Percentiles rank a stretch among this genome's conserved stretches.
Evolutionary conservation across 2,113 vertebrate genomes (phyloP).

Genomic region (Climacteris rufus): DNA sequence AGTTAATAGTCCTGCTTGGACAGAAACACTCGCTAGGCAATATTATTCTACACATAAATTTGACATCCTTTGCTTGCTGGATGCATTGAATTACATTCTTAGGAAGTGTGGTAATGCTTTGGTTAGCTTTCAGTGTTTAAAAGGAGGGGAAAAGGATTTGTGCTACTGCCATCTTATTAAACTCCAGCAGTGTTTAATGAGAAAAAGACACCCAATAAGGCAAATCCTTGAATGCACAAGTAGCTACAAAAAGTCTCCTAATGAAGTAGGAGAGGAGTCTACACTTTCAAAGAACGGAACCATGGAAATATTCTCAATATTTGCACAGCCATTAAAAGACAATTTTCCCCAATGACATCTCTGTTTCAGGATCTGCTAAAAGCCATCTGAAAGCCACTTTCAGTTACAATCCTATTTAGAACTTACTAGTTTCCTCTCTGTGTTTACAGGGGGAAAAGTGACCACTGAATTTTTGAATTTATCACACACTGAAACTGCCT

Average conservation of each 20-base stretch:
- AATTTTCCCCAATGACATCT: not conserved
- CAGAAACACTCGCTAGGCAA: slow-evolving; percentile 1
- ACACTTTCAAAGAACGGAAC: not conserved
- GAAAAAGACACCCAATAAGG: slow-evolving; percentile 34
- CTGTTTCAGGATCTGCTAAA: slow-evolving; percentile 35
- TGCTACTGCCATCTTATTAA: slow-evolving; percentile 35
- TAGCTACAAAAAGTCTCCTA: slow-evolving; percentile 8
- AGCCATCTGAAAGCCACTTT: slow-evolving; percentile 48
- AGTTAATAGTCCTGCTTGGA: not conserved
- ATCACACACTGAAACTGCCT: slow-evolving; percentile 52
- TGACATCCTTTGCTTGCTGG: slow-evolving; percentile 39
- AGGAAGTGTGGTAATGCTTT: not conserved
- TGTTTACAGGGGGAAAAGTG: not conserved
- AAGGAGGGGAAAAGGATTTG: slow-evolving; percentile 10
- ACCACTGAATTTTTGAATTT: slow-evolving; percentile 32
- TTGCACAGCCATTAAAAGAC: slow-evolving; percentile 37
- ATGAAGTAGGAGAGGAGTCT: not conserved
- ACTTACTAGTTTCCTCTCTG: not conserved
- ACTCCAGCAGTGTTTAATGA: slow-evolving; percentile 44
- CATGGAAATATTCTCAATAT: not conserved
- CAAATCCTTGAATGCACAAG: slow-evolving; percentile 53
- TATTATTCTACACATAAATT: slow-evolving; percentile 24
- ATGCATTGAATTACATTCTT: slow-evolving; percentile 20
- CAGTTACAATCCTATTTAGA: slow-evolving; percentile 16
- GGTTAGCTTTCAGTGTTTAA: slow-evolving; percentile 44